These are phyloP conservation scores for Apeira syringaria DNA, from an alignment of 2,888 invertebrate species.

Conservation along the genomic window DNA sequence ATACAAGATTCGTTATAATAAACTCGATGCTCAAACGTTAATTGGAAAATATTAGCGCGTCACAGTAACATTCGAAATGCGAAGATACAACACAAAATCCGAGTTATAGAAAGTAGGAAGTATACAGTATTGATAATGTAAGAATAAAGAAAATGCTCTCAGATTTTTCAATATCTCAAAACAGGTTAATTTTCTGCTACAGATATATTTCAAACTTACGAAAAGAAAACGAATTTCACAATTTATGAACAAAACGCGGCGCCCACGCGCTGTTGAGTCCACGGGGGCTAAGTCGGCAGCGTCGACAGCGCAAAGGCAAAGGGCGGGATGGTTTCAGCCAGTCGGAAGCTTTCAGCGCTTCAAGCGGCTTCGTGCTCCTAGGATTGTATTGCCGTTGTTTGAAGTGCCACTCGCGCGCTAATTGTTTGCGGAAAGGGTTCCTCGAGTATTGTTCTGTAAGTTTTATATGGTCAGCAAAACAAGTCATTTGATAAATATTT, in stretches of 20 bases:
- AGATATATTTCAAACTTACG: neutral
- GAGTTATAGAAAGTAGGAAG: no score
- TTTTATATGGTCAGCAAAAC: constrained; percentile 63
- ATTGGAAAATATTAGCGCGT: no score
- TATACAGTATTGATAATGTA: no score
- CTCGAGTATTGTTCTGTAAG: constrained; percentile 70
- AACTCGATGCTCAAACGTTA: no score
- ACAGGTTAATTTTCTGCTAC: no score
- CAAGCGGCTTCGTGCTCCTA: constrained; percentile 38
- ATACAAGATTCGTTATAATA: no score
- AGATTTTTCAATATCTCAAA: no score
- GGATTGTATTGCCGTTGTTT: constrained; percentile 75
- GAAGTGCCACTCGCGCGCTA: constrained; percentile 73
- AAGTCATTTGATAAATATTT: neutral
- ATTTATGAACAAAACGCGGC: constrained; percentile 54
- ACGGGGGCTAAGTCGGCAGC: constrained; percentile 40
- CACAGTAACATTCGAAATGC: no score
- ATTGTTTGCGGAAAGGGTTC: constrained; percentile 83
- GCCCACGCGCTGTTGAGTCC: constrained; percentile 52
- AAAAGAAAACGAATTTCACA: neutral
- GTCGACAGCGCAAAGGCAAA: constrained; percentile 65
- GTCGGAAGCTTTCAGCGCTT: constrained; percentile 59
- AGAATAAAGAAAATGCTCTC: no score
- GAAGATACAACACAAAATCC: no score
- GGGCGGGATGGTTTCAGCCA: constrained; percentile 65